Percentiles rank a stretch among this genome's conserved stretches.
These are phyloP conservation scores for Pelobates fuscus DNA, from an alignment of 2,113 vertebrate genomes.

Conservation along the genomic window DNA sequence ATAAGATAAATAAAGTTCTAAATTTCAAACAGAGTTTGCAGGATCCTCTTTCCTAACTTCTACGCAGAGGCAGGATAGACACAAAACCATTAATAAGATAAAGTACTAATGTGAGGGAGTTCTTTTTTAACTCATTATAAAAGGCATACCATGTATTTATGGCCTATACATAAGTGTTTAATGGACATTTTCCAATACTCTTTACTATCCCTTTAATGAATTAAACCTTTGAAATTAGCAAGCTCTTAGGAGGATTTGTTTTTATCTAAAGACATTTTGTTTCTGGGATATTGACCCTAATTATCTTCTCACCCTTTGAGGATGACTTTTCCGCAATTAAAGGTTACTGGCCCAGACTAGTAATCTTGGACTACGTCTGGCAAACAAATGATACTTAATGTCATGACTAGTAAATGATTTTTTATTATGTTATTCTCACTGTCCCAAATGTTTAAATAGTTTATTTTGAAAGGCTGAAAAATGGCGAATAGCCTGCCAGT, in stretches of 20 bases:
- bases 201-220: background rate
- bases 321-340: constrained; percentile 21
- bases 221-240: constrained; percentile 7
- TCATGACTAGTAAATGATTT: background rate
- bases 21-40: no score
- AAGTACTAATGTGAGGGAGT: no score
- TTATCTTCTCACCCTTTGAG: background rate
- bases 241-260: background rate
- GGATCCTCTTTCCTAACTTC: no score
- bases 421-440: background rate
- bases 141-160: background rate
- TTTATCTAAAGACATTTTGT: constrained; percentile 20
- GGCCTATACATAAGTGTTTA: background rate
- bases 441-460: constrained; percentile 3
- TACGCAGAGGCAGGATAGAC: no score
- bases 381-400: background rate
- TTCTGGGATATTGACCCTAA: background rate
- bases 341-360: constrained; percentile 7
- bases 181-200: background rate
- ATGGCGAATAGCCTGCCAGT: constrained; percentile 6
- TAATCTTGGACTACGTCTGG: background rate
- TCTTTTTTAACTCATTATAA: background rate
- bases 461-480: background rate
- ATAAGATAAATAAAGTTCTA: no score
- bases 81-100: no score